Percentiles rank a stretch among this genome's conserved stretches.
phyloP scores from a whole-genome alignment of 1,140 invertebrate species.

The Hypothenemus hampei region DNA sequence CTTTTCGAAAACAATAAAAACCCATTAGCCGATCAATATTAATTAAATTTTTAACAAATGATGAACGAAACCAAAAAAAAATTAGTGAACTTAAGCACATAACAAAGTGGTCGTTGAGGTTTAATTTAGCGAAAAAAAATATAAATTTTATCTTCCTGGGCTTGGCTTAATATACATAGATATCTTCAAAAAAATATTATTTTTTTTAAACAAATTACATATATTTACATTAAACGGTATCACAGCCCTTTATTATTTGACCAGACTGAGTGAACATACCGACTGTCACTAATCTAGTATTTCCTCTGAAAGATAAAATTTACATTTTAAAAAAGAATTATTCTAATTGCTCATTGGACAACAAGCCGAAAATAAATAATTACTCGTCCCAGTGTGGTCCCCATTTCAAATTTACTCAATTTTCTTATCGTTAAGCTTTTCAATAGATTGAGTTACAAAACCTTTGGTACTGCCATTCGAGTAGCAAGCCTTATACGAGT shows the following conservation, averaged over 20 bases:
- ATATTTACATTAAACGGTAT: conserved; percentile 5
- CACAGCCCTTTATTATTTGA: conserved; percentile 1
- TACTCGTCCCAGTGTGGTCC: conserved; percentile 14
- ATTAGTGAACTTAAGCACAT: background rate
- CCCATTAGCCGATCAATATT: no score
- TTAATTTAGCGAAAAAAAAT: background rate
- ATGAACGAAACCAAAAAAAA: conserved; percentile 16
- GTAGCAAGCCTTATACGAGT: conserved; percentile 59
- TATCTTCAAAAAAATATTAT: conserved; percentile 3
- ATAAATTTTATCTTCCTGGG: conserved; percentile 10
- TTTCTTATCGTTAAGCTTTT: conserved; percentile 41
- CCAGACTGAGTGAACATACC: background rate
- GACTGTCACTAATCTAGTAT: background rate
- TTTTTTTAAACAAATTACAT: background rate
- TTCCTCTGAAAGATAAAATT: conserved; percentile 14
- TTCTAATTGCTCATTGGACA: background rate
- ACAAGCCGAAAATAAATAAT: conserved; percentile 22
- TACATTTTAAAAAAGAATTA: conserved; percentile 8
- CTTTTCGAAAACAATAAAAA: no score
- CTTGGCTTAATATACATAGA: background rate
- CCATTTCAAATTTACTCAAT: conserved; percentile 30
- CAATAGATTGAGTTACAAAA: conserved; percentile 54
- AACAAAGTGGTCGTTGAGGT: background rate
- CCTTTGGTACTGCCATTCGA: conserved; percentile 63
- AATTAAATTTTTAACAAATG: conserved; percentile 24